These are phyloP conservation scores for Girardinichthys multiradiatus DNA, from an alignment of 2,113 vertebrate genomes.

Conservation along the genomic window DNA sequence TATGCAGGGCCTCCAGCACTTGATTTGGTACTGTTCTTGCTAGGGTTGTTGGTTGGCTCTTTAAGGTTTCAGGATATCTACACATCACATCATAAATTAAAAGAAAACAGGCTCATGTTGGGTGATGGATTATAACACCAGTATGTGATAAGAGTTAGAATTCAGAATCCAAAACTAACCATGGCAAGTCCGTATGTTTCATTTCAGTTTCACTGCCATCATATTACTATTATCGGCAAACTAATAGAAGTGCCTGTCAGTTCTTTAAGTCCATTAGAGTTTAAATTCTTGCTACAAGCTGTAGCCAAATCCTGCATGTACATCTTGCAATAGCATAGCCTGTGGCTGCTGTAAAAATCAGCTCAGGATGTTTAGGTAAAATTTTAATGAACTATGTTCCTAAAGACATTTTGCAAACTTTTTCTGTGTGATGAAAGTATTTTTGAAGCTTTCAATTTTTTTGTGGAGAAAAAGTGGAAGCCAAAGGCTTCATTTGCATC, in stretches of 20 bases:
- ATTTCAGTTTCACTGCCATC: constrained; percentile 15
- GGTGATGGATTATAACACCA: constrained; percentile 14
- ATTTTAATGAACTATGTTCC: constrained; percentile 29
- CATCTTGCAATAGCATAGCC: constrained; percentile 25
- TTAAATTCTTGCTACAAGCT: constrained; percentile 35
- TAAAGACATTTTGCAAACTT: constrained; percentile 22
- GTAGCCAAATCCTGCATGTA: constrained; percentile 25
- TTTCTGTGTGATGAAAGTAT: background rate
- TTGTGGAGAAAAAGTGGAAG: background rate
- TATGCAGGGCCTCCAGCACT: constrained; percentile 55
- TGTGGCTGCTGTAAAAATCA: constrained; percentile 29
- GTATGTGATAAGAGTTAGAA: constrained; percentile 13
- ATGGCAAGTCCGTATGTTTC: background rate
- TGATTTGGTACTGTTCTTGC: constrained; percentile 28
- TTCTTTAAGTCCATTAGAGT: constrained; percentile 24
- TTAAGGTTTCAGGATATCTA: constrained; percentile 19
- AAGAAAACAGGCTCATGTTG: constrained; percentile 7
- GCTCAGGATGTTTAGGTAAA: constrained; percentile 16
- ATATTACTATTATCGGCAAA: constrained; percentile 18
- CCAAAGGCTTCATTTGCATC: constrained; percentile 3
- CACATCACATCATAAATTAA: constrained; percentile 15
- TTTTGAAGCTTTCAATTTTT: constrained; percentile 10
- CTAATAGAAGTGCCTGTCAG: constrained; percentile 10
- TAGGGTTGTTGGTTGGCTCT: constrained; percentile 20
- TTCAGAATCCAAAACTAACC: constrained; percentile 16